These are phyloP conservation scores for Musca domestica DNA, from an alignment of 1,140 invertebrate genomes.

Conservation along the genomic window DNA sequence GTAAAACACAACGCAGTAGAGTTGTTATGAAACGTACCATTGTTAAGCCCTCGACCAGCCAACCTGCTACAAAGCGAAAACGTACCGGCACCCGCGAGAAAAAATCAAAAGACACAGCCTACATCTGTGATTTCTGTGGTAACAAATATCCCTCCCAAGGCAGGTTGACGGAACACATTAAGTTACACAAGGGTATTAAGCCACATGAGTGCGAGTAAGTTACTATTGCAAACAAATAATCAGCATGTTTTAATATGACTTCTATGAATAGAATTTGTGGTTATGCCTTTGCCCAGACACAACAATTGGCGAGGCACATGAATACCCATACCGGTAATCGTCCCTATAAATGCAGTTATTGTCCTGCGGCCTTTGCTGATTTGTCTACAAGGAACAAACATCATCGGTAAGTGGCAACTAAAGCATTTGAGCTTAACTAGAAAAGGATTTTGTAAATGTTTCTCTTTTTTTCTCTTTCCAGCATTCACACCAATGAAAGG, in stretches of 20 bases:
- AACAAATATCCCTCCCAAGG: slow-evolving; percentile 48
- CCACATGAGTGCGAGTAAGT: slow-evolving; percentile 51
- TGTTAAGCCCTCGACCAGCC: neutral
- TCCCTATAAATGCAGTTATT: slow-evolving; percentile 71
- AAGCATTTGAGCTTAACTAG: no score
- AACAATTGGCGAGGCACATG: slow-evolving; percentile 49
- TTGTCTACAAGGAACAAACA: slow-evolving; percentile 61
- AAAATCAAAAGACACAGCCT: slow-evolving; percentile 37
- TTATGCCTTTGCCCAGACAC: slow-evolving; percentile 44
- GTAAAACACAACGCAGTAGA: neutral
- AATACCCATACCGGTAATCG: slow-evolving; percentile 49
- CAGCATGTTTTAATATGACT: neutral
- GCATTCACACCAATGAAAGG: slow-evolving; percentile 62
- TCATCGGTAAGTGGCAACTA: slow-evolving; percentile 50
- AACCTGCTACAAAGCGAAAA: slow-evolving; percentile 7
- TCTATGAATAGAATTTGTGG: slow-evolving; percentile 41
- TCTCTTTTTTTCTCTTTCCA: slow-evolving; percentile 9
- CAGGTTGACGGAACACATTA: slow-evolving; percentile 47
- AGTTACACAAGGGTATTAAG: slow-evolving; percentile 44
- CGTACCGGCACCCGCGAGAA: slow-evolving; percentile 13
- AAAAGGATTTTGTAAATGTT: neutral
- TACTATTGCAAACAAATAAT: no score
- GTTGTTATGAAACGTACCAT: slow-evolving; percentile 8
- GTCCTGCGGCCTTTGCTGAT: slow-evolving; percentile 67
- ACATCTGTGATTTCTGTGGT: slow-evolving; percentile 50